Evolutionary conservation across 2,888 invertebrate genomes (phyloP).

Genomic region (Lysandra bellargus): DNA sequence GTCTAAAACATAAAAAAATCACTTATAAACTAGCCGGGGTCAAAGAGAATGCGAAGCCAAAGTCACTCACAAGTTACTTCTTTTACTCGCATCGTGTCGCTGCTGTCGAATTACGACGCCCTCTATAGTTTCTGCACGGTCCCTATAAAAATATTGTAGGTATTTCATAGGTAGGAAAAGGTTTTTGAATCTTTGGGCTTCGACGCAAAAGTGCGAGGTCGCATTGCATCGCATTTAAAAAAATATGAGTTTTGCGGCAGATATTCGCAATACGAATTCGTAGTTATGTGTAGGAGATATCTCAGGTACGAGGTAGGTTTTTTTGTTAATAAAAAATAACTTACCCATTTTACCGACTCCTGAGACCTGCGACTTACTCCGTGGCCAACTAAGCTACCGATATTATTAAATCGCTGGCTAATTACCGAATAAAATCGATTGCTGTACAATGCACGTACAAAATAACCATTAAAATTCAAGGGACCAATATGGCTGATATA

Average conservation of each 20-base stretch:
- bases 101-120: no score
- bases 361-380: conserved; percentile 1
- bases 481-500: not conserved
- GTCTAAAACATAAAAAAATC: no score
- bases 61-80: no score
- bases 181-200: no score
- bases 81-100: no score
- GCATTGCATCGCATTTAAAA: not conserved
- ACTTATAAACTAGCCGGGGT: no score
- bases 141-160: no score
- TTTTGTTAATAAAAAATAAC: not conserved
- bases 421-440: conserved; percentile 20
- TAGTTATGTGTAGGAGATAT: not conserved
- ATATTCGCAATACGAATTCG: not conserved
- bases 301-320: not conserved
- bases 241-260: no score
- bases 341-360: conserved; percentile 7
- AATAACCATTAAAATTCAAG: conserved; percentile 13
- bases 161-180: no score
- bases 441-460: conserved; percentile 5
- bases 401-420: conserved; percentile 19
- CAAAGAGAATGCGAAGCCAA: no score
- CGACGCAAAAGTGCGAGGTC: no score
- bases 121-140: no score
- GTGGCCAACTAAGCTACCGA: conserved; percentile 4